Conservation (phyloP, 1,140 invertebrate species). For the Drosophila bocki region DNA sequence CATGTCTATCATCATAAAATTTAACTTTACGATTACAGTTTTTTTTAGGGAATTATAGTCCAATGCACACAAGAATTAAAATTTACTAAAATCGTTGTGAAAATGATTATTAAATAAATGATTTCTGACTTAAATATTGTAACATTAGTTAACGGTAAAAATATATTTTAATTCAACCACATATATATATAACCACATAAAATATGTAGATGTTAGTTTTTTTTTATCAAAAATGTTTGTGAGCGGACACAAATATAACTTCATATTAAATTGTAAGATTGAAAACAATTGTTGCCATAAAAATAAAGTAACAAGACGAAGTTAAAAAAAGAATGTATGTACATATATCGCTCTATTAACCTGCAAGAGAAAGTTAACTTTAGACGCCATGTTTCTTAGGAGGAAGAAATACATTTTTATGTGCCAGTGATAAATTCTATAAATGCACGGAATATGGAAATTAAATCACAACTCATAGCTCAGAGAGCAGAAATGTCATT, state of each 20-base stretch:
- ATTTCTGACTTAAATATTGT: too few species aligned
- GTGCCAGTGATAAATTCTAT: constrained; percentile 17
- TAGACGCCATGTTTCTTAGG: not conserved
- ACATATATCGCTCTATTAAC: not conserved
- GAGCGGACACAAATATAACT: not conserved
- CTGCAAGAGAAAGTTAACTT: not conserved
- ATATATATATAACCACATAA: too few species aligned
- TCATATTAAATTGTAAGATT: not conserved
- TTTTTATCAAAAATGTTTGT: too few species aligned
- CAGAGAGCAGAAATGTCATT: not conserved
- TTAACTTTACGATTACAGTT: too few species aligned
- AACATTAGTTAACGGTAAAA: too few species aligned
- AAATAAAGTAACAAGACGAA: not conserved
- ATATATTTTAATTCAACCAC: too few species aligned
- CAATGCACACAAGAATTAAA: too few species aligned
- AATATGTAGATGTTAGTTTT: too few species aligned
- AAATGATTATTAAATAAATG: too few species aligned
- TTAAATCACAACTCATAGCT: constrained; percentile 48
- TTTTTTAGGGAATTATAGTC: too few species aligned
- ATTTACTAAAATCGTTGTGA: too few species aligned
- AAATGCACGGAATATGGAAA: constrained; percentile 77
- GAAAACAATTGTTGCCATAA: not conserved
- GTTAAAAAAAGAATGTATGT: not conserved
- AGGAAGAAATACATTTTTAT: constrained; percentile 1
- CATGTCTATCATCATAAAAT: too few species aligned